phyloP scores from a whole-genome alignment of 2,113 vertebrate genomes.

The Cromileptes altivelis region DNA sequence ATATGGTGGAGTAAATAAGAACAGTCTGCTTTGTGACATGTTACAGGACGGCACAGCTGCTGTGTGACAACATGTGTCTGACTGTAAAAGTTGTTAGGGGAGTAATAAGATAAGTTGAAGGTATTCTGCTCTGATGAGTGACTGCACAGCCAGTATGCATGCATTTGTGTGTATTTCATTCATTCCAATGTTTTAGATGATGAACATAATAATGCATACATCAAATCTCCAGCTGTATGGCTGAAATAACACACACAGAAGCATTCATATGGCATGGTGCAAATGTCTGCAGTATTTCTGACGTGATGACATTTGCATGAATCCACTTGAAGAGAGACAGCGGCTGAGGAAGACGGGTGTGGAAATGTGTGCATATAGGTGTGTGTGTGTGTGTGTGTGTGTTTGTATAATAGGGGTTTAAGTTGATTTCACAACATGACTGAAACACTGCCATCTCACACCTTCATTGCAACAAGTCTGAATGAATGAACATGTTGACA shows the following conservation, averaged over 20 bases:
- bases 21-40: background rate
- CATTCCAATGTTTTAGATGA: background rate
- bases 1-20: too few species aligned
- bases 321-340: background rate
- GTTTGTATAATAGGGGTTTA: slow-evolving; percentile 35
- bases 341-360: background rate
- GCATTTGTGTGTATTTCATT: background rate
- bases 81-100: background rate
- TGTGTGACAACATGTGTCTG: background rate
- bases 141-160: background rate
- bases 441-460: slow-evolving; percentile 43
- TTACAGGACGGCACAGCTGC: background rate
- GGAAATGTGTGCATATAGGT: background rate
- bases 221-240: background rate
- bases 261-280: background rate
- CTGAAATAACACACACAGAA: background rate
- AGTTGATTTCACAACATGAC: slow-evolving; percentile 66
- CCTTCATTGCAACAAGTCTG: slow-evolving; percentile 19
- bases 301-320: background rate
- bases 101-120: background rate
- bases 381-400: background rate
- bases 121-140: background rate
- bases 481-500: slow-evolving; percentile 63
- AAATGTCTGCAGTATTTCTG: slow-evolving; percentile 18
- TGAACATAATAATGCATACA: background rate